Conservation (phyloP, 1,140 invertebrate genomes). For the Tetramorium alpestre region DNA sequence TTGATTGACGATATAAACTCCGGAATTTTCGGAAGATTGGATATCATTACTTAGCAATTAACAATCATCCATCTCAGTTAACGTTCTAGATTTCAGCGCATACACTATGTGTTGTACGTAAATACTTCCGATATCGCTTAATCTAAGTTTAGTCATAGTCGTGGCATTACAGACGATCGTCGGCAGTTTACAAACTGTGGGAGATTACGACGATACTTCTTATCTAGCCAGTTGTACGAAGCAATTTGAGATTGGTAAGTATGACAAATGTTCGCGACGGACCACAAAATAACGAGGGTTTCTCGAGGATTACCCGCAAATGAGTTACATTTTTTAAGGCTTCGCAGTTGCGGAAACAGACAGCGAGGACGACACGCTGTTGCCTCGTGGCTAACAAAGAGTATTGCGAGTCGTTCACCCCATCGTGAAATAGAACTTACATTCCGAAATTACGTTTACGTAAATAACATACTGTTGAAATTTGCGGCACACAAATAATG, state of each 20-base stretch:
- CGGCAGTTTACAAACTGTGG: constrained; percentile 25
- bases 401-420: neutral
- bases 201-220: constrained; percentile 64
- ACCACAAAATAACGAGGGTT: constrained; percentile 67
- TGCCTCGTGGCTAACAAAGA: neutral
- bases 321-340: constrained; percentile 68
- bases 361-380: neutral
- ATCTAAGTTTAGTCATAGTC: constrained; percentile 27
- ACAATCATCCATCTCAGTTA: constrained; percentile 54
- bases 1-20: constrained; percentile 38
- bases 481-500: neutral
- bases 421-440: neutral
- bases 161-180: constrained; percentile 1
- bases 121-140: constrained; percentile 46
- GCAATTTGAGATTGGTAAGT: constrained; percentile 72
- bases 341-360: constrained; percentile 13
- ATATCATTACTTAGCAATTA: constrained; percentile 39
- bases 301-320: constrained; percentile 69
- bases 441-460: neutral
- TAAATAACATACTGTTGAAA: neutral
- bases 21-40: neutral
- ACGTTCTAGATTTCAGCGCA: neutral
- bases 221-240: constrained; percentile 47
- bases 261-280: constrained; percentile 67
- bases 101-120: neutral